These are phyloP conservation scores for Orchestes rusci DNA, from an alignment of 2,888 invertebrate genomes.

Conservation along the genomic window DNA sequence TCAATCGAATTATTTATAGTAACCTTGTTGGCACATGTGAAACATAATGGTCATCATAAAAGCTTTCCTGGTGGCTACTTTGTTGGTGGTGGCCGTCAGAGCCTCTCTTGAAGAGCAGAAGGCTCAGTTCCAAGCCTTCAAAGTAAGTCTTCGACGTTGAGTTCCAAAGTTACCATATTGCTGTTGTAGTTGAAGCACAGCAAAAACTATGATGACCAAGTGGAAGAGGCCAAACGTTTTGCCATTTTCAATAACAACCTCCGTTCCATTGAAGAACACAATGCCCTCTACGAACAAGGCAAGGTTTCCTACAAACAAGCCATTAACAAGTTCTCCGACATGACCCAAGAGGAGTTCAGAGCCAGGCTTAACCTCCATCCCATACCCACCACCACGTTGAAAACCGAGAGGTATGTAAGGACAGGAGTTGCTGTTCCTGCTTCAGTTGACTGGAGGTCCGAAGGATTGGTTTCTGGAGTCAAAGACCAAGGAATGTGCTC, in stretches of 20 bases:
- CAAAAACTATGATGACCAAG: constrained; percentile 45
- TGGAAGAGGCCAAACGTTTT: constrained; percentile 23
- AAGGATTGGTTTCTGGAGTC: constrained; percentile 24
- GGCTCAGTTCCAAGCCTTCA: constrained; percentile 10
- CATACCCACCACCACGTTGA: too few species aligned
- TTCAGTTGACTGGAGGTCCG: constrained; percentile 28
- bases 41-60: too few species aligned
- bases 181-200: constrained; percentile 4
- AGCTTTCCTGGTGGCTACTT: constrained; percentile 9
- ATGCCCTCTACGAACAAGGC: constrained; percentile 24
- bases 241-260: constrained; percentile 24
- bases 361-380: constrained; percentile 2
- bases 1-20: too few species aligned
- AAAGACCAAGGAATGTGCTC: constrained; percentile 29
- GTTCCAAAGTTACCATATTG: background rate
- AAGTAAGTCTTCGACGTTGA: too few species aligned
- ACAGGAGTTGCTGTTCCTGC: constrained; percentile 18
- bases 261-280: constrained; percentile 25
- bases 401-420: too few species aligned
- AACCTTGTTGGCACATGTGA: too few species aligned
- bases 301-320: too few species aligned
- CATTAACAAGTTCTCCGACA: constrained; percentile 26
- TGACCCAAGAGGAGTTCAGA: constrained; percentile 23
- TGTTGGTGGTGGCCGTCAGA: constrained; percentile 4
- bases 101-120: constrained; percentile 3